Evolutionary conservation across 64 coral and sea anemone genomes (phyloP).

Genomic region (Acropora tenuis): DNA sequence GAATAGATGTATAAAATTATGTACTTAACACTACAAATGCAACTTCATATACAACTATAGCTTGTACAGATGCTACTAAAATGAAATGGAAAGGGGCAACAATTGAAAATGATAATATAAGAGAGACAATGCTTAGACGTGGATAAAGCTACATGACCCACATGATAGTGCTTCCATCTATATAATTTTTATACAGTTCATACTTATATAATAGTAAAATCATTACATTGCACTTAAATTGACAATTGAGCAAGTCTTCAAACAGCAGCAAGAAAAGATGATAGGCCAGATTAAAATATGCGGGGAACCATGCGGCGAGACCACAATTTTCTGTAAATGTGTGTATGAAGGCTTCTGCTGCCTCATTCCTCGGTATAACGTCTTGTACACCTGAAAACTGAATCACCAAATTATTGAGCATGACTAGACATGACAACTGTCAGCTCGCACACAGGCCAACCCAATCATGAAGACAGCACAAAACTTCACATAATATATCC

Average conservation of each 20-base stretch:
- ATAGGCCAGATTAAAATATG: not conserved
- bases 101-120: not conserved
- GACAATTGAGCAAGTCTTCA: not conserved
- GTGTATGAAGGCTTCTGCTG: not conserved
- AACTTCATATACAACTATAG: not conserved
- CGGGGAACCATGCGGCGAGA: not conserved
- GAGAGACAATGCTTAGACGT: not conserved
- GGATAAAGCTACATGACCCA: not conserved
- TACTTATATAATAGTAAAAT: conserved; percentile 24
- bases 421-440: not conserved
- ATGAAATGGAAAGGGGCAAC: not conserved
- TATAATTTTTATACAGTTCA: conserved; percentile 25
- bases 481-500: conserved; percentile 15
- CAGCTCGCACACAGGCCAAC: not conserved
- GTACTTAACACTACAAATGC: no score
- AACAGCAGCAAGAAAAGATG: not conserved
- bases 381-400: not conserved
- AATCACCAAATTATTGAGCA: not conserved
- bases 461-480: not conserved
- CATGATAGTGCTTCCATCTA: not conserved
- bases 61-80: not conserved
- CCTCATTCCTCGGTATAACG: not conserved
- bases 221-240: not conserved
- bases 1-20: no score
- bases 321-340: not conserved